Conservation (phyloP, 2,888 invertebrate species). For the Antheraea assamensis region DNA sequence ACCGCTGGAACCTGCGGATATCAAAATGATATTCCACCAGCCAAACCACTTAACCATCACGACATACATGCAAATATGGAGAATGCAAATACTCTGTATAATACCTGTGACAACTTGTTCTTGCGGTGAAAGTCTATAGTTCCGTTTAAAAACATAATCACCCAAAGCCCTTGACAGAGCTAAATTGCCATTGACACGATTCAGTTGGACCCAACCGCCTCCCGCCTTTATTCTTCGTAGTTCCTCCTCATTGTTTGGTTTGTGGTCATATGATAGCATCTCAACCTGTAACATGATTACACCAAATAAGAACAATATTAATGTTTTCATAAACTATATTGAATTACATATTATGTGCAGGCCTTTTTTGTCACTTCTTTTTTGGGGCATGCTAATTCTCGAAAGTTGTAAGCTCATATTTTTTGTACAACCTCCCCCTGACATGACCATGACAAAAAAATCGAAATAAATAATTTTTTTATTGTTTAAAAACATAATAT, state of each 20-base stretch:
- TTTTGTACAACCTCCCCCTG: too few relatives aligned
- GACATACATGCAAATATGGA: too few relatives aligned
- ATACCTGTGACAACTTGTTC: constrained; percentile 98
- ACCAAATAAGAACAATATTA: not conserved
- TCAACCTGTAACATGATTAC: constrained; percentile 72
- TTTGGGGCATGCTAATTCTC: too few relatives aligned
- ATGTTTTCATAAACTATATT: not conserved
- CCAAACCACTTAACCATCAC: too few relatives aligned
- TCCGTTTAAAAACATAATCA: constrained; percentile 98
- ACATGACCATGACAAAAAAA: too few relatives aligned
- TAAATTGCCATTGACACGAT: constrained; percentile 98
- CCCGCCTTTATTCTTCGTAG: constrained; percentile 94
- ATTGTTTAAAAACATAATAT: too few relatives aligned
- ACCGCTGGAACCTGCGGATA: too few relatives aligned
- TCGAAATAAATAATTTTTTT: too few relatives aligned
- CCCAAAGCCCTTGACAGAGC: constrained; percentile 98
- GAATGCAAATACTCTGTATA: not conserved
- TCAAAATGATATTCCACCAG: too few relatives aligned
- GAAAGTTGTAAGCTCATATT: too few relatives aligned
- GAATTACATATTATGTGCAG: too few relatives aligned
- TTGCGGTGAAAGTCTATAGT: constrained; percentile 91
- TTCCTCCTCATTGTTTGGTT: constrained; percentile 95
- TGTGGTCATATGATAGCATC: constrained; percentile 95
- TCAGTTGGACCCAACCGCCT: constrained; percentile 98
- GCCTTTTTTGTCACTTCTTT: too few relatives aligned